These are phyloP conservation scores for Podiceps cristatus DNA, from an alignment of 2,113 vertebrate genomes.

Conservation along the genomic window DNA sequence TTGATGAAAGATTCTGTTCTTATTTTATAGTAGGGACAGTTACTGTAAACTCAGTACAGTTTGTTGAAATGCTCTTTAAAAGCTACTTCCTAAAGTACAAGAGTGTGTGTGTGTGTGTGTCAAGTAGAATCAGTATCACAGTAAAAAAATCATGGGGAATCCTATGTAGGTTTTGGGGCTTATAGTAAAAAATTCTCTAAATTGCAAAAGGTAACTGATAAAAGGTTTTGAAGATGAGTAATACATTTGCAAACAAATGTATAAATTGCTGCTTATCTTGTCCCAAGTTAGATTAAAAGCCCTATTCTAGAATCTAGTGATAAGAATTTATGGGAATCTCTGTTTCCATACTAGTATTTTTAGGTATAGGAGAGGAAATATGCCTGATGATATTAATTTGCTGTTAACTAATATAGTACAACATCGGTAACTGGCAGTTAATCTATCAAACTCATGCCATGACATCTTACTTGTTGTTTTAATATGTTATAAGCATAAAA, in stretches of 20 bases:
- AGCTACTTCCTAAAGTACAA: slow-evolving; percentile 24
- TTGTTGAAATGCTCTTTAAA: slow-evolving; percentile 51
- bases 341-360: slow-evolving; percentile 58
- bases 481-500: slow-evolving; percentile 78
- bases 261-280: slow-evolving; percentile 18
- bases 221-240: neutral
- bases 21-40: slow-evolving; percentile 46
- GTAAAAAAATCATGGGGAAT: neutral
- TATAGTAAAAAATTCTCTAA: neutral
- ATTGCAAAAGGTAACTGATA: neutral
- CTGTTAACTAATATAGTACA: slow-evolving; percentile 80
- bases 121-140: neutral
- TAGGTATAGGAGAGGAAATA: slow-evolving; percentile 70
- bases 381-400: slow-evolving; percentile 81
- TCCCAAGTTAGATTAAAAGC: slow-evolving; percentile 3
- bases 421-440: slow-evolving; percentile 78
- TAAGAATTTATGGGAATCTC: slow-evolving; percentile 39
- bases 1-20: slow-evolving; percentile 69
- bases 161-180: neutral
- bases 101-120: neutral
- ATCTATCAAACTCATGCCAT: slow-evolving; percentile 76
- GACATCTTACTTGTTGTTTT: slow-evolving; percentile 82
- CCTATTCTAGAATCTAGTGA: neutral
- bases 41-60: neutral
- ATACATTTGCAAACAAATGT: neutral